phyloP scores from a whole-genome alignment of 2,888 invertebrate species.

The Tethea ocularis region DNA sequence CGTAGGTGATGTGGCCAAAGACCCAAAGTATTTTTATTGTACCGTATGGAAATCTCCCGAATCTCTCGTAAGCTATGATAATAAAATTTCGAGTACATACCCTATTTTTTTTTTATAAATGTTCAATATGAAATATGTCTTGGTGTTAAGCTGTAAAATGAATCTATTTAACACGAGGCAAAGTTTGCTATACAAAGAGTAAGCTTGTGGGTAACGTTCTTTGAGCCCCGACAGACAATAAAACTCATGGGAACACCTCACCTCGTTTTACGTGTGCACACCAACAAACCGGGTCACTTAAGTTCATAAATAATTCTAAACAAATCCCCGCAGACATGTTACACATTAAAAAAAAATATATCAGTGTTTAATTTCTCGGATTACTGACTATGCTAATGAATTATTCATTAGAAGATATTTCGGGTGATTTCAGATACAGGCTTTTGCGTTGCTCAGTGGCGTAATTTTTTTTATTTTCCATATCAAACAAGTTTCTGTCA shows the following conservation, averaged over 20 bases:
- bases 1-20: too few species aligned
- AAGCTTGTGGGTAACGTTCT: slow-evolving; percentile 28
- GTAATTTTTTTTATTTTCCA: not conserved
- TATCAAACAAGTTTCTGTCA: too few species aligned
- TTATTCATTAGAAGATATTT: not conserved
- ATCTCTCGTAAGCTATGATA: not conserved
- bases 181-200: slow-evolving; percentile 37
- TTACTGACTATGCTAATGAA: not conserved
- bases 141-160: slow-evolving; percentile 35
- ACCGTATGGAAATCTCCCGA: too few species aligned
- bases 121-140: slow-evolving; percentile 51
- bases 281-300: not conserved
- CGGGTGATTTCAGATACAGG: not conserved
- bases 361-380: not conserved
- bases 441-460: not conserved
- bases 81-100: not conserved
- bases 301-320: not conserved
- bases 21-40: too few species aligned
- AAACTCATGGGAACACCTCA: slow-evolving; percentile 22
- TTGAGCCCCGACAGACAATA: slow-evolving; percentile 26
- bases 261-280: slow-evolving; percentile 24
- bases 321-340: not conserved
- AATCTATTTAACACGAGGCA: slow-evolving; percentile 45
- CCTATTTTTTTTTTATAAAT: slow-evolving; percentile 26
- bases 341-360: not conserved